Conservation (phyloP, 92 coral and sea anemone genomes). For the Parazoanthus atlanticus region DNA sequence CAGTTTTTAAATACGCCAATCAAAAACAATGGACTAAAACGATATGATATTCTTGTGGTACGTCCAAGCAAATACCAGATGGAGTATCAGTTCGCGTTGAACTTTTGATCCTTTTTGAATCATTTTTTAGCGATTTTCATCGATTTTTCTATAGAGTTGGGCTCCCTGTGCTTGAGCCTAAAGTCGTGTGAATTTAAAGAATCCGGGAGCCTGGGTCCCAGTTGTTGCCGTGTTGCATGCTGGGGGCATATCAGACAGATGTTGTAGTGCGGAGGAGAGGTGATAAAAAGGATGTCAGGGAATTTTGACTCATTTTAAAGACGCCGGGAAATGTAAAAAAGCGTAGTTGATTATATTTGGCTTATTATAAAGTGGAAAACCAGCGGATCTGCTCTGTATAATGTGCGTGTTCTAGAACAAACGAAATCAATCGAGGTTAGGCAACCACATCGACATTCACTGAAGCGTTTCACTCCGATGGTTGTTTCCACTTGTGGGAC, state of each 20-base stretch:
- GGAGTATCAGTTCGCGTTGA: no score
- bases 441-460: conserved; percentile 27
- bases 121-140: no score
- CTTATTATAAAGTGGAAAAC: neutral
- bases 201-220: conserved; percentile 4
- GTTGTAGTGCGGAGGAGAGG: conserved; percentile 24
- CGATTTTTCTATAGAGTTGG: no score
- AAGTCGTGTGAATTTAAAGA: no score
- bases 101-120: no score
- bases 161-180: no score
- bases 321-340: neutral
- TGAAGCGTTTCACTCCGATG: conserved; percentile 9
- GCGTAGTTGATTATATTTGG: neutral
- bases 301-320: neutral
- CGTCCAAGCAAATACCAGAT: no score
- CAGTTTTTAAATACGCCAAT: no score
- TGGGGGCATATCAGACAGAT: conserved; percentile 43
- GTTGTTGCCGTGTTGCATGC: conserved; percentile 15
- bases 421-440: conserved; percentile 5
- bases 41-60: no score
- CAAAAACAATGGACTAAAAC: no score
- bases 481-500: neutral
- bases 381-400: conserved; percentile 5
- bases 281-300: neutral
- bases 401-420: conserved; percentile 29